phyloP scores from a whole-genome alignment of 2,888 invertebrate species.

The Dendrolimus houi region DNA sequence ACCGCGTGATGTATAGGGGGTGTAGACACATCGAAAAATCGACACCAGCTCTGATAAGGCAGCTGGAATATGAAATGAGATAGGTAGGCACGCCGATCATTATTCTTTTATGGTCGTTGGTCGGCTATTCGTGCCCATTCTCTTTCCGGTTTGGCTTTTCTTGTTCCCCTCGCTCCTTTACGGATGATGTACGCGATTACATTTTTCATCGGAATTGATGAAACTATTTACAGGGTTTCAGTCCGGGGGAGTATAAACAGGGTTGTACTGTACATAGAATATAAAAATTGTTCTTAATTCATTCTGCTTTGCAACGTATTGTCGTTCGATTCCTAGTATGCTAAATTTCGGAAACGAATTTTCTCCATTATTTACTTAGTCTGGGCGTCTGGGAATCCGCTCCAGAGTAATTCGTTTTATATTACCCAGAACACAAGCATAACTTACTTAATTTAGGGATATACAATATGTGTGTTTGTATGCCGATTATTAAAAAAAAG shows the following conservation, averaged over 20 bases:
- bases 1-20: conserved; percentile 18
- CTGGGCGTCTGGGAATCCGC: no score
- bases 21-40: conserved; percentile 24
- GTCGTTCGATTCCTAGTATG: no score
- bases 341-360: no score
- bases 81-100: conserved; percentile 21
- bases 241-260: not conserved
- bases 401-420: no score
- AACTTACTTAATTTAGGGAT: no score
- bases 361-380: no score
- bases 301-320: no score
- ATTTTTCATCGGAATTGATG: conserved; percentile 48
- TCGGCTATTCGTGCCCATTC: not conserved
- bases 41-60: conserved; percentile 23
- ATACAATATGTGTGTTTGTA: no score
- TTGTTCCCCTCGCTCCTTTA: conserved; percentile 23
- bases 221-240: conserved; percentile 33
- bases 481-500: no score
- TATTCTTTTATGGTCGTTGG: conserved; percentile 27
- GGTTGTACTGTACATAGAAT: not conserved
- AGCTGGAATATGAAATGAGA: conserved; percentile 34
- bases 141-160: conserved; percentile 22
- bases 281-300: not conserved
- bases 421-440: no score
- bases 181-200: conserved; percentile 44